A percentile compares a stretch with the other conserved stretches of the same genome.
Evolutionary conservation across 2,797 vertebrate genomes (phyloP).

Genomic region (Florisuga fusca): DNA sequence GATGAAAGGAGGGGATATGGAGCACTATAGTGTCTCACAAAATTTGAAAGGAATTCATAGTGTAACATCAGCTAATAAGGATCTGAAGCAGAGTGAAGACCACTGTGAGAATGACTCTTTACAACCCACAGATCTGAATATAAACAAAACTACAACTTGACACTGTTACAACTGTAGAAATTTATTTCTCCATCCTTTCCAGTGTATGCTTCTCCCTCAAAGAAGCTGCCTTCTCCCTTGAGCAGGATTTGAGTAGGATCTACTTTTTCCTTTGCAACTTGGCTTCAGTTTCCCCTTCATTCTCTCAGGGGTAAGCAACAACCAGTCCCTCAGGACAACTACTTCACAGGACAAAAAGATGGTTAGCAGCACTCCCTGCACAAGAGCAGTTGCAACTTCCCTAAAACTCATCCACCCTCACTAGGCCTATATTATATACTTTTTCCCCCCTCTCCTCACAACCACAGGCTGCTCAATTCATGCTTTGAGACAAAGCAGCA

Average conservation of each 20-base stretch:
- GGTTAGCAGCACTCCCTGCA: neutral
- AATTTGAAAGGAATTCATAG: neutral
- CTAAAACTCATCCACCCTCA: neutral
- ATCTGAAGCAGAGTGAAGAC: neutral
- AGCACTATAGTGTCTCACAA: neutral
- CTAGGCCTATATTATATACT: neutral
- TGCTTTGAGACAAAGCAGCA: neutral
- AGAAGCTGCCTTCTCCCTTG: neutral
- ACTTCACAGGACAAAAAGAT: neutral
- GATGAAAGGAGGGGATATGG: neutral
- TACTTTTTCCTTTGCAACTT: neutral
- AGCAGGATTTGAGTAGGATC: neutral
- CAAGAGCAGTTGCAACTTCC: neutral
- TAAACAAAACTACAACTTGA: neutral
- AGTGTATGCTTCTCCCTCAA: neutral
- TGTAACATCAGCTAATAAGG: neutral
- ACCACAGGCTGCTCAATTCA: neutral
- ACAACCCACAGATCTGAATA: neutral
- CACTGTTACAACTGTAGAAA: neutral
- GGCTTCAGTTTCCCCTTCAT: neutral
- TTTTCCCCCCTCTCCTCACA: rapidly evolving
- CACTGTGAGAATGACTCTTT: rapidly evolving
- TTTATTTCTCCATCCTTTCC: neutral
- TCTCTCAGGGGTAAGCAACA: neutral
- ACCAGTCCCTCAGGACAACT: neutral